These are phyloP conservation scores for Cataglyphis hispanica DNA, from an alignment of 1,140 invertebrate species.

Conservation along the genomic window DNA sequence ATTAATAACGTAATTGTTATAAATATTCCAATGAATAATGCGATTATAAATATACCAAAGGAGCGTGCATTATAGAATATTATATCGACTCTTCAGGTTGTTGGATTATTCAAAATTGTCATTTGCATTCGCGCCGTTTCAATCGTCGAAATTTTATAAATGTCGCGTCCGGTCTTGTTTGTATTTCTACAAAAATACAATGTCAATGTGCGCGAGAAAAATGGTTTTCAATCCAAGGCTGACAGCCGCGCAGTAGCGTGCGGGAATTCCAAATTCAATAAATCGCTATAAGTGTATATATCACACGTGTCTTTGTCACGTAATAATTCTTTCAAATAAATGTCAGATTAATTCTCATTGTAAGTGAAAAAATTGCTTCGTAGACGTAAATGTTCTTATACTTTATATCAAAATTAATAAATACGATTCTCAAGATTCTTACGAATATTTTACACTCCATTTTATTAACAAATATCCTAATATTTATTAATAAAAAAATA, in stretches of 20 bases:
- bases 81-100: slow-evolving; percentile 33
- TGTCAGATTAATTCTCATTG: slow-evolving; percentile 13
- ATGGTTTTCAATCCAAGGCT: slow-evolving; percentile 2
- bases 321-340: slow-evolving; percentile 36
- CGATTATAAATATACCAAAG: slow-evolving; percentile 5
- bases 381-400: neutral
- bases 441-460: neutral
- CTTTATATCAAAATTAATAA: slow-evolving; percentile 7
- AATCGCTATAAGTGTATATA: neutral
- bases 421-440: neutral
- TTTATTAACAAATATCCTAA: neutral
- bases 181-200: slow-evolving; percentile 35
- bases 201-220: slow-evolving; percentile 21
- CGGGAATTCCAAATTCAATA: slow-evolving; percentile 25
- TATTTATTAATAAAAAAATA: neutral
- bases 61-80: slow-evolving; percentile 35
- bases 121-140: slow-evolving; percentile 50
- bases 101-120: slow-evolving; percentile 53
- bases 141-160: slow-evolving; percentile 57
- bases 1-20: slow-evolving; percentile 1
- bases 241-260: slow-evolving; percentile 19
- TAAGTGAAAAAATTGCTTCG: neutral
- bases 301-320: neutral
- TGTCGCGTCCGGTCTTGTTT: slow-evolving; percentile 32
- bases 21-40: slow-evolving; percentile 32